Evolutionary conservation across 2,797 vertebrate species (phyloP).

Genomic region (Momotus momota): DNA sequence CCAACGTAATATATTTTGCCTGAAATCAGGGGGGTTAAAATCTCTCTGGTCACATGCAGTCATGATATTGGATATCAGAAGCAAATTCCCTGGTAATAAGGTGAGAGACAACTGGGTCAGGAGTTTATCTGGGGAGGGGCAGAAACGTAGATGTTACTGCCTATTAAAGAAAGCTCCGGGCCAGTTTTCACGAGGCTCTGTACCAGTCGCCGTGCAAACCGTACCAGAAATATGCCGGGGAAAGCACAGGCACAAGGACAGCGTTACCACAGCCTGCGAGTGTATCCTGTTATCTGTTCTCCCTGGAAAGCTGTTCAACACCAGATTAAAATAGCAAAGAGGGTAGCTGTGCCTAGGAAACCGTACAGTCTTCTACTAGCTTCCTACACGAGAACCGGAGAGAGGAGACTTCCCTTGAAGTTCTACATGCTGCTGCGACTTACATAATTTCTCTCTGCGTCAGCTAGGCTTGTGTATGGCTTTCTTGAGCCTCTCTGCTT

Average conservation of each 20-base stretch:
- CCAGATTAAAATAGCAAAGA: slow-evolving; percentile 60
- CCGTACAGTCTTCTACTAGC: slow-evolving; percentile 24
- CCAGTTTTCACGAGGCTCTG: neutral
- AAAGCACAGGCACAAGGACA: neutral
- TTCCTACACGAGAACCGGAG: slow-evolving; percentile 30
- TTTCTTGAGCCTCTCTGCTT: slow-evolving; percentile 10
- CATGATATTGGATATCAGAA: neutral
- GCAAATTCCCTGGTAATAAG: neutral
- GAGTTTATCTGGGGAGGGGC: neutral
- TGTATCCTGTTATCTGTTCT: slow-evolving; percentile 38
- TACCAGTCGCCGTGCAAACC: neutral
- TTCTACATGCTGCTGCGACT: slow-evolving; percentile 52
- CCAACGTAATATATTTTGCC: neutral
- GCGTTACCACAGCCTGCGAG: neutral
- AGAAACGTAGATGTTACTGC: neutral
- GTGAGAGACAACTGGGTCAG: neutral
- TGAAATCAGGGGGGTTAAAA: neutral
- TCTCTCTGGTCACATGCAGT: neutral
- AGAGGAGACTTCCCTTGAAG: slow-evolving; percentile 66
- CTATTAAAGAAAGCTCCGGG: neutral
- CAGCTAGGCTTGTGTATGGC: neutral
- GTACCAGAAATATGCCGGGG: neutral
- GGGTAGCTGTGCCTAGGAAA: slow-evolving; percentile 58
- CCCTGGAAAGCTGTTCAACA: slow-evolving; percentile 52
- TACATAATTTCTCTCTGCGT: slow-evolving; percentile 53